Evolutionary conservation across 1,140 invertebrate species (phyloP).

Genomic region (Ceratoteleas bidentatus): DNA sequence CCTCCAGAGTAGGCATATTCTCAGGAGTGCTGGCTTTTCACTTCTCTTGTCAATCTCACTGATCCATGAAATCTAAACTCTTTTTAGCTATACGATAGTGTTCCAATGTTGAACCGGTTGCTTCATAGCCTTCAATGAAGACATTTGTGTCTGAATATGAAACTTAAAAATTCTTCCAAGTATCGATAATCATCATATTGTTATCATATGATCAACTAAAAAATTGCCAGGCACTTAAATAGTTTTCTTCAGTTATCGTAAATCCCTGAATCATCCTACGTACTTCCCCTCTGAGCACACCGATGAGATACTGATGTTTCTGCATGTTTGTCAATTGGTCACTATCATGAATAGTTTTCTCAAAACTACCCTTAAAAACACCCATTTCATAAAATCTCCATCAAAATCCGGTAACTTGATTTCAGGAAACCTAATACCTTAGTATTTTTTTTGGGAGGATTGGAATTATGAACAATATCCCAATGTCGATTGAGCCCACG

Average conservation of each 20-base stretch:
- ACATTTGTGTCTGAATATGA: neutral
- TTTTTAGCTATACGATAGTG: neutral
- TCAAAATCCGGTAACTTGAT: too few relatives aligned
- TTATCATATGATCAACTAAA: neutral
- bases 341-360: neutral
- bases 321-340: neutral
- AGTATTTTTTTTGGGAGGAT: too few relatives aligned
- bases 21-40: neutral
- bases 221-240: neutral
- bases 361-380: neutral
- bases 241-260: neutral
- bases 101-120: neutral
- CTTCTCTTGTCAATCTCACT: neutral
- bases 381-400: too few relatives aligned
- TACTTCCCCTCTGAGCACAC: neutral
- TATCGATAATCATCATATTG: neutral
- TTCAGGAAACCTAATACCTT: too few relatives aligned
- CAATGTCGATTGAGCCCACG: too few relatives aligned
- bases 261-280: neutral
- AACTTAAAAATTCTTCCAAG: constrained; percentile 1
- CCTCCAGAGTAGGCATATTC: neutral
- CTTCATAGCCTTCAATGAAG: neutral
- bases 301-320: neutral
- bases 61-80: neutral
- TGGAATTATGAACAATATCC: too few relatives aligned